A percentile compares a stretch with the other conserved stretches of the same genome.
Conservation (phyloP, 2,797 vertebrate species). For the Lagorchestes hirsutus region DNA sequence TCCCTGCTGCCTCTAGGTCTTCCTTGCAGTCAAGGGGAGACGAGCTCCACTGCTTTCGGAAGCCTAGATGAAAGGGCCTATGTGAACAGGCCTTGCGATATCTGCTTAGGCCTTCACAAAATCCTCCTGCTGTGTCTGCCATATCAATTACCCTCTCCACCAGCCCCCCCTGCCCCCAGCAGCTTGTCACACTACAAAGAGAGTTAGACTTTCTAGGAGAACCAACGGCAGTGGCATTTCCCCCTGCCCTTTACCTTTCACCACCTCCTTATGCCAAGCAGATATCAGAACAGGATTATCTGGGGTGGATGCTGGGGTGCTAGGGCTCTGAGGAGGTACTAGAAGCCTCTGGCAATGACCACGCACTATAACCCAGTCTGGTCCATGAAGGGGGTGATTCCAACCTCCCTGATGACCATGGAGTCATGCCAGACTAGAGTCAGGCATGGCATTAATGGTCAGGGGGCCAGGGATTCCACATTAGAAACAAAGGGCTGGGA, state of each 20-base stretch:
- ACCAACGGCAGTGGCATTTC: not conserved
- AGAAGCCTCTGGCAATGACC: not conserved
- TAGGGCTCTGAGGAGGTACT: not conserved
- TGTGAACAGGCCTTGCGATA: slow-evolving; percentile 68
- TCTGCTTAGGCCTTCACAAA: slow-evolving; percentile 70
- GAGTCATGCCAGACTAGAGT: not conserved
- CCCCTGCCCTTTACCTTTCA: not conserved
- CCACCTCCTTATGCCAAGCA: slow-evolving; percentile 61
- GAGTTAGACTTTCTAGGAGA: slow-evolving; percentile 52
- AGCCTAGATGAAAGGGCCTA: slow-evolving; percentile 68
- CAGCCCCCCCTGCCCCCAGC: not conserved
- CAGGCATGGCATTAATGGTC: not conserved
- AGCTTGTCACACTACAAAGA: slow-evolving; percentile 75
- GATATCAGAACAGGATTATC: slow-evolving; percentile 1
- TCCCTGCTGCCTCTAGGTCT: accelerated
- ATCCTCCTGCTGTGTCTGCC: slow-evolving; percentile 66
- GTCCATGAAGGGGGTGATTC: too few relatives aligned
- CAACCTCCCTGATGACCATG: not conserved
- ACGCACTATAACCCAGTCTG: not conserved
- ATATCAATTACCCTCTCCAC: slow-evolving; percentile 61
- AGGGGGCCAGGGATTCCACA: not conserved
- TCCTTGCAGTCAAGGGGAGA: slow-evolving; percentile 2
- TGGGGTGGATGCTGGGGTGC: not conserved
- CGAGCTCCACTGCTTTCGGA: slow-evolving; percentile 56
- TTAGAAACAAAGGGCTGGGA: too few relatives aligned